Percentiles rank a stretch among this genome's conserved stretches.
phyloP scores from a whole-genome alignment of 1,140 invertebrate species.

The Drosophila obscura region DNA sequence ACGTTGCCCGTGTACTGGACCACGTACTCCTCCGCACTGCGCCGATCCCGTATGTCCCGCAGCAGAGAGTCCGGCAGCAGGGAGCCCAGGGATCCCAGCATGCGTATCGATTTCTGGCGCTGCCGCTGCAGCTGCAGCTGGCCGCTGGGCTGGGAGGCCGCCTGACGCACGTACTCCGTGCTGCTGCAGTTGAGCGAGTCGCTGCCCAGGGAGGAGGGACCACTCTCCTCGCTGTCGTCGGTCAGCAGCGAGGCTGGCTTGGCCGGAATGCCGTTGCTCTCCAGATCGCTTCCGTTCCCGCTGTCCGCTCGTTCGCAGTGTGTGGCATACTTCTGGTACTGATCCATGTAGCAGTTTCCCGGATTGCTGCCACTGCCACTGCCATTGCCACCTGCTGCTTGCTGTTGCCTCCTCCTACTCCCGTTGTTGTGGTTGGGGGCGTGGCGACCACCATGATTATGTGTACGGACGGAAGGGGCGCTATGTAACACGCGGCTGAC shows the following conservation, averaged over 20 bases:
- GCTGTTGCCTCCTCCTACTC: constrained; percentile 26
- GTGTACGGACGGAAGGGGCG: constrained; percentile 2
- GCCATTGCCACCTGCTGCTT: constrained; percentile 26
- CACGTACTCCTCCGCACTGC: constrained; percentile 53
- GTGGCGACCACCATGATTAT: constrained; percentile 61
- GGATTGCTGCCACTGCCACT: constrained; percentile 36
- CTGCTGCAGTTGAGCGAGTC: constrained; percentile 74
- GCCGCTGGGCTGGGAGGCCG: constrained; percentile 63
- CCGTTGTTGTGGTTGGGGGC: constrained; percentile 30
- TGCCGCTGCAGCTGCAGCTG: constrained; percentile 61
- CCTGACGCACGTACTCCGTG: constrained; percentile 69
- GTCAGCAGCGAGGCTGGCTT: constrained; percentile 85
- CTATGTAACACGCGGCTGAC: constrained; percentile 9
- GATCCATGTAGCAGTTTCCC: constrained; percentile 87
- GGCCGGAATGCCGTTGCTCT: constrained; percentile 84
- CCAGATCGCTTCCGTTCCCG: constrained; percentile 92
- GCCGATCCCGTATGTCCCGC: constrained; percentile 78
- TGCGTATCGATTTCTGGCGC: constrained; percentile 59
- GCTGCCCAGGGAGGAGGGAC: constrained; percentile 75
- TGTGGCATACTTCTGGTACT: constrained; percentile 80
- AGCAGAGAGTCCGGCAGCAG: constrained; percentile 78
- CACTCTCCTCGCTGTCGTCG: constrained; percentile 82
- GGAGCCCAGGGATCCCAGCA: constrained; percentile 58
- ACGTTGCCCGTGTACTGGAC: constrained; percentile 53
- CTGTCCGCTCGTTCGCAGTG: constrained; percentile 91